Conservation (phyloP, 2,888 invertebrate genomes). For the Encarsia formosa region DNA sequence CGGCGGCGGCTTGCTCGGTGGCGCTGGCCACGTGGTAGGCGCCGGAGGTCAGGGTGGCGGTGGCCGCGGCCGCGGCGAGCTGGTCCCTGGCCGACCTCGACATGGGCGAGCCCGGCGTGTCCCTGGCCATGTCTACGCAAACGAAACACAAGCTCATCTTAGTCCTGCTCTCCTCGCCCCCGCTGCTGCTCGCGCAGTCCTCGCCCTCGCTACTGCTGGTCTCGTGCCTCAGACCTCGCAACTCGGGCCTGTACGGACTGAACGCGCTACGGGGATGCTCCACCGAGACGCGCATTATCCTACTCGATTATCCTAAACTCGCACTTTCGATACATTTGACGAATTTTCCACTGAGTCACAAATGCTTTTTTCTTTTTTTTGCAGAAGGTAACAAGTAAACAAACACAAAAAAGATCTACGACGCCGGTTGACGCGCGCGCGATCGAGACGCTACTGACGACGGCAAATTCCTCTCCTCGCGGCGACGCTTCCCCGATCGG, state of each 20-base stretch:
- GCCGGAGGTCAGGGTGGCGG: slow-evolving; percentile 53
- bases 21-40: slow-evolving; percentile 43
- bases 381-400: too few species aligned
- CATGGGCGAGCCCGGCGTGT: slow-evolving; percentile 53
- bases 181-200: background rate
- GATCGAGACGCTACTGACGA: background rate
- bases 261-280: slow-evolving; percentile 34
- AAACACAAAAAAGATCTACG: too few species aligned
- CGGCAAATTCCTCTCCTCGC: background rate
- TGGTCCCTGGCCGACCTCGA: slow-evolving; percentile 50
- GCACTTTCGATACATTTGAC: too few species aligned
- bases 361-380: too few species aligned
- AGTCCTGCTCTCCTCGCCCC: background rate
- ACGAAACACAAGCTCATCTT: slow-evolving; percentile 25
- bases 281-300: too few species aligned
- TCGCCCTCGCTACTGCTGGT: background rate
- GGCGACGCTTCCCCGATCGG: background rate
- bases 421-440: background rate
- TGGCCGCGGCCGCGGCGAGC: slow-evolving; percentile 38
- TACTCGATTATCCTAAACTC: too few species aligned
- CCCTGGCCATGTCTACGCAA: slow-evolving; percentile 53
- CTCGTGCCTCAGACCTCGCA: background rate
- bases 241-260: slow-evolving; percentile 29
- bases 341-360: too few species aligned
- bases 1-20: slow-evolving; percentile 49